phyloP scores from a whole-genome alignment of 2,888 invertebrate species.

The Melinopterus prodromus region DNA sequence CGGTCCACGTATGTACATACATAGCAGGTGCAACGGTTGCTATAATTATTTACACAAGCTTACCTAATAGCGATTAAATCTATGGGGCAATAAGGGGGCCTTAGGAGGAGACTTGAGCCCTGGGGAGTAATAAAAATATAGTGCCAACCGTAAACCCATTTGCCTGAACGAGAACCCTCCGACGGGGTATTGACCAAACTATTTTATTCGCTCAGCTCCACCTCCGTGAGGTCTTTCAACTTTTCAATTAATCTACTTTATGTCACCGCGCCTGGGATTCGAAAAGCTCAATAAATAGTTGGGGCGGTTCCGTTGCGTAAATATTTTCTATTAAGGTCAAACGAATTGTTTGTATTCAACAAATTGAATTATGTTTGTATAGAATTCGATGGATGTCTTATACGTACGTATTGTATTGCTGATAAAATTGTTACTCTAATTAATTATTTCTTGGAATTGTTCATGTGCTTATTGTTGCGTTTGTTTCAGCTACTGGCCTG shows the following conservation, averaged over 20 bases:
- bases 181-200: not conserved
- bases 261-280: not conserved
- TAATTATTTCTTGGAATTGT: not conserved
- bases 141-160: not conserved
- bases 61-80: not conserved
- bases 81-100: not conserved
- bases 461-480: constrained; percentile 30
- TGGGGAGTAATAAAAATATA: not conserved
- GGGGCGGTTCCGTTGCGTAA: too few species aligned
- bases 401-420: too few species aligned
- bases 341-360: too few species aligned
- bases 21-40: too few species aligned
- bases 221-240: not conserved
- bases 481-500: constrained; percentile 67
- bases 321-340: too few species aligned
- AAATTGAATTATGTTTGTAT: too few species aligned
- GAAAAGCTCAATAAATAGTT: too few species aligned
- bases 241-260: not conserved
- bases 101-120: not conserved
- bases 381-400: too few species aligned
- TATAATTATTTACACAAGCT: not conserved
- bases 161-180: not conserved
- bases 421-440: too few species aligned
- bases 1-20: too few species aligned
- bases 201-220: not conserved